Evolutionary conservation across 2,888 invertebrate genomes (phyloP), one percentile per base, ranked within the genome.

Genomic region (Leucoma salicis): DNA sequence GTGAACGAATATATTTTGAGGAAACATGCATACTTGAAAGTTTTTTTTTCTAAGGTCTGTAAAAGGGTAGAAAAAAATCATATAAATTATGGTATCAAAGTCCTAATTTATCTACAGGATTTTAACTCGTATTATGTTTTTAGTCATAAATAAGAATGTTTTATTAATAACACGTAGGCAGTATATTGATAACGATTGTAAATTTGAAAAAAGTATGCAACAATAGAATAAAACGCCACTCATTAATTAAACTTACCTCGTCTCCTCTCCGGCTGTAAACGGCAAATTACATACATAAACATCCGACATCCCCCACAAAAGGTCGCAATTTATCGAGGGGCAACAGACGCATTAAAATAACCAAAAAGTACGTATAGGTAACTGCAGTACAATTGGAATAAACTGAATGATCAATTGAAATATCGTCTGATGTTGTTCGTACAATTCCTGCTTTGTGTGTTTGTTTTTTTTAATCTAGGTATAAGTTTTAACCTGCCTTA

Each of bases 261-360:
- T 49, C 52, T 43, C 18, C 31, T 15, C 16, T 31, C 16, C 8
- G 10, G n/a, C 31, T 31, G 49, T 52, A 61, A 61, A 57, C 46
- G 52, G 35, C 52, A 68, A 74, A 78, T 80, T 76, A 78, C 76
- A 69, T 73, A 71, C 75, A 82, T 79, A 82, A 82, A 82, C 75
- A 80, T 76, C 61, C 65, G 62, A 53, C 68, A 62, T 65, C 66
- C 76, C 75, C 70, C 63, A 68, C 77, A 75, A 78, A 74, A 74
- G 74, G 75, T 77, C 67, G 68, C 72, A 75, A 79, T 81, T 80
- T 79, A 82, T 75, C 67, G 73, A 58, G 66, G 72, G 74, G 66
- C 44, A 55, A 67, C 68, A 67, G 71, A 72, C 76, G 65, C 65
- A 70, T 78, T 78, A 75, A 78, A 58, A 74, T 69, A 66, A 67